Conservation (phyloP, 1,140 invertebrate genomes). For the Nomia melanderi region DNA sequence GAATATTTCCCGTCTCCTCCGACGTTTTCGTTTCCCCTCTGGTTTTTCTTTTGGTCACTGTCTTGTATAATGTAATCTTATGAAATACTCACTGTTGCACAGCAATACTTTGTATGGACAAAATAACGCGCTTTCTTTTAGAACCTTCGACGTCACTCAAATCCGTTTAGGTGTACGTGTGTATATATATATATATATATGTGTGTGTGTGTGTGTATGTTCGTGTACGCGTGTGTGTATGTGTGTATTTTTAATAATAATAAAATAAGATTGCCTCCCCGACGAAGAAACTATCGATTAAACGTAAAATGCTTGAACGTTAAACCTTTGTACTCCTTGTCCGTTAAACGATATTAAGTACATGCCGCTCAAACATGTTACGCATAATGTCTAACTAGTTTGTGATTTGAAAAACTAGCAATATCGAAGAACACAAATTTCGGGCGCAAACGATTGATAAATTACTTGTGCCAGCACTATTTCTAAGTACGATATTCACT, state of each 20-base stretch:
- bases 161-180: background rate
- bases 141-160: constrained; percentile 52
- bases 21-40: background rate
- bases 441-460: constrained; percentile 19
- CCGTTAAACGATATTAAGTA: constrained; percentile 7
- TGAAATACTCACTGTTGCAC: constrained; percentile 44
- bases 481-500: constrained; percentile 3
- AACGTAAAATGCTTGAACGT: constrained; percentile 21
- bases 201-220: too few relatives aligned
- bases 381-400: background rate
- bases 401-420: constrained; percentile 17
- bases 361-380: constrained; percentile 19
- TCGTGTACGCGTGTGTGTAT: too few relatives aligned
- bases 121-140: constrained; percentile 55
- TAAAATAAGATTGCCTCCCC: background rate
- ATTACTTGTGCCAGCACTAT: background rate
- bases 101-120: constrained; percentile 36
- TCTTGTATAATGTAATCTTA: constrained; percentile 49
- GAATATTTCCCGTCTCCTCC: background rate
- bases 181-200: background rate
- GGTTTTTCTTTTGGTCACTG: constrained; percentile 49
- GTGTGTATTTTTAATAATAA: background rate
- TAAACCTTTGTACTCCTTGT: constrained; percentile 28
- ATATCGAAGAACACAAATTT: constrained; percentile 10
- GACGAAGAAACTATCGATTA: background rate